These are phyloP conservation scores for Ostrea denselamellosa DNA, from an alignment of 1,140 invertebrate genomes.

Conservation along the genomic window DNA sequence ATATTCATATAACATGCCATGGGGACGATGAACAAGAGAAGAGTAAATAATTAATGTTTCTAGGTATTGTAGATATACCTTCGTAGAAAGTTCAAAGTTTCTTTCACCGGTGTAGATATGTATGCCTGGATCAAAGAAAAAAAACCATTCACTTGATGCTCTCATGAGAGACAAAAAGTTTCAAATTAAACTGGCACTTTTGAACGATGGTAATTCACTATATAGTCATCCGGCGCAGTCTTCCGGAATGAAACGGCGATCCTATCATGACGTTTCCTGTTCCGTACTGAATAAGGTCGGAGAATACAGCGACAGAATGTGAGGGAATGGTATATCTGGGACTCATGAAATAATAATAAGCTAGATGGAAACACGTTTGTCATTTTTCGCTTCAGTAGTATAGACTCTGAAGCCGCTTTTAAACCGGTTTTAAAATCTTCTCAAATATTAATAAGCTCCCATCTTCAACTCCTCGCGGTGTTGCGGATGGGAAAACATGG, in stretches of 20 bases:
- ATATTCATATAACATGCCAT: neutral
- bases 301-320: neutral
- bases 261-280: neutral
- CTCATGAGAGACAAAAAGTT: neutral
- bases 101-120: neutral
- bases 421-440: constrained; percentile 31
- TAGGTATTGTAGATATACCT: too few species aligned
- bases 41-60: neutral
- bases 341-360: constrained; percentile 33
- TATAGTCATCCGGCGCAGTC: neutral
- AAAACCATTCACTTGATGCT: neutral
- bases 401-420: constrained; percentile 16
- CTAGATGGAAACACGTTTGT: neutral
- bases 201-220: neutral
- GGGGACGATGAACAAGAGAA: neutral
- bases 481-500: constrained; percentile 9
- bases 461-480: constrained; percentile 14
- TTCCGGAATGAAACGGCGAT: neutral
- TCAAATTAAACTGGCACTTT: neutral
- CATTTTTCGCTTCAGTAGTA: constrained; percentile 6
- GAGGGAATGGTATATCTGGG: constrained; percentile 8
- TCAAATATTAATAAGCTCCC: constrained; percentile 23
- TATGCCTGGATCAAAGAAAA: neutral
- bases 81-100: too few species aligned
- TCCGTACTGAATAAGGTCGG: neutral